Conservation (phyloP, 2,113 vertebrate species). For the Neodontobutis hainanensis region DNA sequence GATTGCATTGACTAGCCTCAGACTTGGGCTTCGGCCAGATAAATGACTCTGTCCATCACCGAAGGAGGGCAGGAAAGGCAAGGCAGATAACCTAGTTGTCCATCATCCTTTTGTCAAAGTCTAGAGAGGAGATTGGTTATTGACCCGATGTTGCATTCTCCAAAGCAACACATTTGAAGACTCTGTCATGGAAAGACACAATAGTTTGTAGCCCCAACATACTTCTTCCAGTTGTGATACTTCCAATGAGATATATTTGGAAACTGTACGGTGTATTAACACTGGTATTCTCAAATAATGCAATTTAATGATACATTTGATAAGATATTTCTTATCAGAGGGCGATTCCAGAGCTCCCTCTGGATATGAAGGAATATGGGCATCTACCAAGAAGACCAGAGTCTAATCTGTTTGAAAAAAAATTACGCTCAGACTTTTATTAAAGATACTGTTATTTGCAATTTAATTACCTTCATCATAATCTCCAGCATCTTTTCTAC, state of each 20-base stretch:
- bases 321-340: too few relatives aligned
- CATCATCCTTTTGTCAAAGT: slow-evolving; percentile 67
- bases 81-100: slow-evolving; percentile 61
- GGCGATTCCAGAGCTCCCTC: too few relatives aligned
- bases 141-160: slow-evolving; percentile 60
- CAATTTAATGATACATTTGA: neutral
- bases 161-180: slow-evolving; percentile 54
- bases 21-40: slow-evolving; percentile 52
- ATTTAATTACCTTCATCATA: too few relatives aligned
- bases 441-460: too few relatives aligned
- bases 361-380: too few relatives aligned
- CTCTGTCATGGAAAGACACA: slow-evolving; percentile 50
- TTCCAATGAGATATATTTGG: slow-evolving; percentile 7
- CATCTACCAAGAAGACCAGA: too few relatives aligned
- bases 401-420: too few relatives aligned
- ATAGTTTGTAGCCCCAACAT: slow-evolving; percentile 20
- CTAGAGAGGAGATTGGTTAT: slow-evolving; percentile 71
- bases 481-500: too few relatives aligned
- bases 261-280: neutral
- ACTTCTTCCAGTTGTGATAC: slow-evolving; percentile 12
- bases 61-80: slow-evolving; percentile 38
- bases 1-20: slow-evolving; percentile 65
- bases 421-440: too few relatives aligned
- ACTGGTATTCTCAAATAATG: slow-evolving; percentile 10
- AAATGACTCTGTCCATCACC: slow-evolving; percentile 64